Base-by-base conservation (phyloP, 2,888 invertebrate species). In the Cosmorhoe ocellata region DNA sequence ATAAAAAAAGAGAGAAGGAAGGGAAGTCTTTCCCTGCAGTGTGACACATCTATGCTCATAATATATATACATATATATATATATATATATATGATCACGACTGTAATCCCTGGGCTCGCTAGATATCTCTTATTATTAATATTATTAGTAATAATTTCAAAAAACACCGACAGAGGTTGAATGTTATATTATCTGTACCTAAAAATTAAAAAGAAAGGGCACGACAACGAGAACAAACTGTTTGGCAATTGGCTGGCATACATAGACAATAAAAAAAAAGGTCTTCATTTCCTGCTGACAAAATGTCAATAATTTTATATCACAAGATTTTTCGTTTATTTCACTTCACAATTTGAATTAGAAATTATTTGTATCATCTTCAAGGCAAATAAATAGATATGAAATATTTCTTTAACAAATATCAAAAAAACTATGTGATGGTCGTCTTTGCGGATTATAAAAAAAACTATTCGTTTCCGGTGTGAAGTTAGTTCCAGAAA, bases 401-500 rank as follows among this genome's bases (percentile, higher is more conserved):
- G 81, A 76, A 78, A 84, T 76, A 77, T 84, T 74, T 75, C 64
- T 69, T 69, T 32, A 63, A 49, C 45, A 59, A 68, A 59, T 74
- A 74, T 51, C 64, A 60, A 75, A 76, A 69, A 42, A 14, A 42
- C 13, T 67, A 75, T 74, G 75, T 71, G 61, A 73, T 73, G 70
- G 68, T 76, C 59, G 64, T 66, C 69, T 69, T 71, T 72, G 76
- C 71, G 64, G 73, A 71, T 78, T 26, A 27, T 34, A 81, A 75
- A 74, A 83, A 87, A 84, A 84, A 81, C 72, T 76, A 64, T 56
- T 74, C 69, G 74, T 76, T 86, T 90, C 90, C 90, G 89, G 90
- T 87, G 79, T 88, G 90, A 89, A 86, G 68, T 65, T 79, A 84
- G 88, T 81, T 81, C 76, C 71, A 81, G 82, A 87, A 88, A 87